Evolutionary conservation across 2,888 invertebrate species (phyloP).

Genomic region (Brachynemurus nebulosus): DNA sequence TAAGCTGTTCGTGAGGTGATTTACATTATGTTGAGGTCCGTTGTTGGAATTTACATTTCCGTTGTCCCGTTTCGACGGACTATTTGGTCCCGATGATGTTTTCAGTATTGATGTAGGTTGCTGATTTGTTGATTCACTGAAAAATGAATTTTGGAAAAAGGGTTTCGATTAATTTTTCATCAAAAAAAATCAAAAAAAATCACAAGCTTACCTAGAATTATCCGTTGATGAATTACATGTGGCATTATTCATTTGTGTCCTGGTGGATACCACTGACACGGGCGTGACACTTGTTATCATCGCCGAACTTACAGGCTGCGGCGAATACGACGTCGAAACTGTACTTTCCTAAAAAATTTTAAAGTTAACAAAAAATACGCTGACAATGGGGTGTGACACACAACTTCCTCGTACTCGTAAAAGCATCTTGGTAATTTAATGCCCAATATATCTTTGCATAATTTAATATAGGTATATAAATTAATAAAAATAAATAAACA

Average conservation of each 20-base stretch:
- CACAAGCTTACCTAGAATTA: not conserved
- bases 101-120: conserved; percentile 7
- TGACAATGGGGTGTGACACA: too few species aligned
- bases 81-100: conserved; percentile 9
- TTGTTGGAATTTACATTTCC: not conserved
- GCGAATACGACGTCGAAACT: conserved; percentile 25
- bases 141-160: not conserved
- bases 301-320: conserved; percentile 29
- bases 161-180: too few species aligned
- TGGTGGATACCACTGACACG: conserved; percentile 25
- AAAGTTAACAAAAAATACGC: too few species aligned
- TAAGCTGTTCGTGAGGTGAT: conserved; percentile 5
- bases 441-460: too few species aligned
- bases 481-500: too few species aligned
- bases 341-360: conserved; percentile 28
- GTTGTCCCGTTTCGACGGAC: conserved; percentile 8
- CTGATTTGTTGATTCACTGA: conserved; percentile 1
- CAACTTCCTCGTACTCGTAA: too few species aligned
- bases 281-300: conserved; percentile 26
- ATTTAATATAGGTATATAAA: too few species aligned
- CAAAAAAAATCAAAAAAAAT: not conserved
- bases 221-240: not conserved
- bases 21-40: not conserved
- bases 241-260: conserved; percentile 4
- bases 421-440: too few species aligned